These are phyloP conservation scores for Anas platyrhynchos DNA, from an alignment of 2,113 vertebrate genomes.

Conservation along the genomic window DNA sequence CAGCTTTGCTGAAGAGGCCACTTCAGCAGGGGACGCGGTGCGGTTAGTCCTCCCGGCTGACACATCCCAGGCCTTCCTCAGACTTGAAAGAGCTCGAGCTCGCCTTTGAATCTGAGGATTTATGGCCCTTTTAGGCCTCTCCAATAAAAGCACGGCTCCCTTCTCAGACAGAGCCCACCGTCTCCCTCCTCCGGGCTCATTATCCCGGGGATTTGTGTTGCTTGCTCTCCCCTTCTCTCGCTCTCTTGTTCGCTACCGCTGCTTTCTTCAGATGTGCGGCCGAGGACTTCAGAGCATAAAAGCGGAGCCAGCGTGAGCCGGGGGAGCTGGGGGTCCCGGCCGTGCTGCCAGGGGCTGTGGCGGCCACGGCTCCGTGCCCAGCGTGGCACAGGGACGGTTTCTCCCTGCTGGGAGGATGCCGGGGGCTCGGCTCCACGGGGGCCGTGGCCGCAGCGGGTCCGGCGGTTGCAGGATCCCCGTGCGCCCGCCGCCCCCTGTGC, in stretches of 20 bases:
- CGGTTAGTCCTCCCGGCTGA: constrained; percentile 66
- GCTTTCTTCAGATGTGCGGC: constrained; percentile 24
- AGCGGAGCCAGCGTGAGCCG: neutral
- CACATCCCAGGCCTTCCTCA: constrained; percentile 70
- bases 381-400: neutral
- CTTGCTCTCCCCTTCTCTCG: neutral
- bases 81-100: constrained; percentile 64
- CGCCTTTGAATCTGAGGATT: constrained; percentile 69
- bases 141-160: constrained; percentile 68
- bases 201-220: constrained; percentile 54
- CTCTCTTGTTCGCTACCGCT: constrained; percentile 28
- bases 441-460: too few relatives aligned
- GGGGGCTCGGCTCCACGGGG: neutral
- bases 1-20: constrained; percentile 70
- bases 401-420: rapidly evolving
- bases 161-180: constrained; percentile 60
- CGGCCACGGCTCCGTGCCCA: rapidly evolving
- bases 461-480: rapidly evolving
- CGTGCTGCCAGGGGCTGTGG: rapidly evolving
- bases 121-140: constrained; percentile 70
- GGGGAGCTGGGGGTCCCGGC: neutral
- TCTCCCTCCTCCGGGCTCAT: constrained; percentile 64
- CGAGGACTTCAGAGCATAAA: neutral
- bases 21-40: constrained; percentile 62
- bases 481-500: neutral